Percentiles rank a stretch among this genome's conserved stretches.
Conservation (phyloP, 1,140 invertebrate species). For the Cherax destructor region DNA sequence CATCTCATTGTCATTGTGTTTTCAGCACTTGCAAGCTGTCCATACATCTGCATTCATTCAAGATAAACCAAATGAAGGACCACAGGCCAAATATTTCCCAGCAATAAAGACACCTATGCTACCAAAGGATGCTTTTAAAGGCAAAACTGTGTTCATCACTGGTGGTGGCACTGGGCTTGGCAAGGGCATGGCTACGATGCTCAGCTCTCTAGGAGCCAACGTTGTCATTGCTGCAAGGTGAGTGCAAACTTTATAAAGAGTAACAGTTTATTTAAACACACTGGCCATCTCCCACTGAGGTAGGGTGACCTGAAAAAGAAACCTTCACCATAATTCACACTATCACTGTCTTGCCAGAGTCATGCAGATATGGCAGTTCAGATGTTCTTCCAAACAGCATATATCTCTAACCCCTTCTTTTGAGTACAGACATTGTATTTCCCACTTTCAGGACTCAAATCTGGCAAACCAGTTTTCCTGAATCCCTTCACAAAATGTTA, state of each 20-base stretch:
- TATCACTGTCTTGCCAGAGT: too few species aligned
- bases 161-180: slow-evolving; percentile 80
- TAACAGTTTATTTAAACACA: neutral
- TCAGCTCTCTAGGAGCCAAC: slow-evolving; percentile 78
- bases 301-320: too few species aligned
- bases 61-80: slow-evolving; percentile 30
- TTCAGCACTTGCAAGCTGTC: slow-evolving; percentile 16
- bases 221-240: slow-evolving; percentile 76
- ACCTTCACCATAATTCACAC: too few species aligned
- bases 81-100: slow-evolving; percentile 74
- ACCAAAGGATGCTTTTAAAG: slow-evolving; percentile 75
- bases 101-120: slow-evolving; percentile 74
- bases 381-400: too few species aligned
- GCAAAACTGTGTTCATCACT: slow-evolving; percentile 78
- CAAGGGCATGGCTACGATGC: slow-evolving; percentile 78
- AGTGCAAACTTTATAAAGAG: neutral
- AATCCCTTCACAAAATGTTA: too few species aligned
- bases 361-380: too few species aligned
- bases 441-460: too few species aligned
- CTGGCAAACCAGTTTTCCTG: too few species aligned
- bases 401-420: too few species aligned
- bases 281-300: too few species aligned
- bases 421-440: too few species aligned
- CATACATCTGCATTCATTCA: slow-evolving; percentile 29
- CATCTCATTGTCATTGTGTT: neutral